Evolutionary conservation across 1,140 invertebrate species (phyloP).

Genomic region (Muscidifurax raptorellus): DNA sequence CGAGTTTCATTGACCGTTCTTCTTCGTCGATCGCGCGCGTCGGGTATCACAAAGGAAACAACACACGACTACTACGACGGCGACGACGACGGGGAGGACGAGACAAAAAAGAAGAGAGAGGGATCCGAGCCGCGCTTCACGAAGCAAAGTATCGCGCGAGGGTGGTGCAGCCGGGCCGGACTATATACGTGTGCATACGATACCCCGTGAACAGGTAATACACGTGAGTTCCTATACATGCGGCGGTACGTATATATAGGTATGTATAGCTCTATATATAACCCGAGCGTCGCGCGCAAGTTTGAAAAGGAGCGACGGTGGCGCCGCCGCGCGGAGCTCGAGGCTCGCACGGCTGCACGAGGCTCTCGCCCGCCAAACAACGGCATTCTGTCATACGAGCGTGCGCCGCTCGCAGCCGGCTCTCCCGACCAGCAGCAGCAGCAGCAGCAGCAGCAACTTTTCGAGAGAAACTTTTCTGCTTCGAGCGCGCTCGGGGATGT

Average conservation of each 20-base stretch:
- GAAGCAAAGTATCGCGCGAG: conserved; percentile 5
- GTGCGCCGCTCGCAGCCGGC: conserved; percentile 10
- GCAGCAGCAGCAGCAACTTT: background rate
- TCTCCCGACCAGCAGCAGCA: background rate
- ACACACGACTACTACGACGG: background rate
- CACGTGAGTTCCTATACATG: background rate
- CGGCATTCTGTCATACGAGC: conserved; percentile 35
- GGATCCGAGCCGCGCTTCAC: background rate
- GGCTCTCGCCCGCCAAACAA: background rate
- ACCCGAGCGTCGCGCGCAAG: background rate
- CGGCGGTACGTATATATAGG: background rate
- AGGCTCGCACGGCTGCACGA: background rate
- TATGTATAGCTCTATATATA: background rate
- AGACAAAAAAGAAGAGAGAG: conserved; percentile 1
- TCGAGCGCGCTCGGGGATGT: too few species aligned
- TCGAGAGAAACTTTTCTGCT: background rate
- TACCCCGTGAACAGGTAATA: background rate
- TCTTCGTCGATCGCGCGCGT: conserved; percentile 30
- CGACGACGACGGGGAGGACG: background rate
- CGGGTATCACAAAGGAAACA: conserved; percentile 24
- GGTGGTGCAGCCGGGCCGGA: conserved; percentile 20
- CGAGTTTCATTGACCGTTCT: conserved; percentile 36
- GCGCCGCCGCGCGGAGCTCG: background rate
- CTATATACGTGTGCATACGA: background rate
- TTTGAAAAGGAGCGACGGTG: conserved; percentile 34